phyloP scores from a whole-genome alignment of 1,140 invertebrate genomes.

The Pseudomyrmex cubaensis region DNA sequence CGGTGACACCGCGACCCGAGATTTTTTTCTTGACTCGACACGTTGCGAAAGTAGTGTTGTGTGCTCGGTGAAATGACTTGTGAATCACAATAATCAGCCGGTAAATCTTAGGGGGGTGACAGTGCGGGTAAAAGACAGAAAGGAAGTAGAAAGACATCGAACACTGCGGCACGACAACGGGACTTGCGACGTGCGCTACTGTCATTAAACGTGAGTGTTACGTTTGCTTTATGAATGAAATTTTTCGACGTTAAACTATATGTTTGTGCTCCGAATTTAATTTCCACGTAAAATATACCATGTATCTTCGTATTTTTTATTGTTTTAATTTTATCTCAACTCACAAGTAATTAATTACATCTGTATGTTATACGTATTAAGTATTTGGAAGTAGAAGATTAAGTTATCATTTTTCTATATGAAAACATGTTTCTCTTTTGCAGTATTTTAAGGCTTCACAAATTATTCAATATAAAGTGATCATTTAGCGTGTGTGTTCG shows the following conservation, averaged over 20 bases:
- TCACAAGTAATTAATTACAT: too few relatives aligned
- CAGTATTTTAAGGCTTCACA: too few relatives aligned
- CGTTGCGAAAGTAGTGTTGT: constrained; percentile 31
- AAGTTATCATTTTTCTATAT: too few relatives aligned
- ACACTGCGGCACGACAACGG: constrained; percentile 40
- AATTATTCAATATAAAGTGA: too few relatives aligned
- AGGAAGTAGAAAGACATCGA: neutral
- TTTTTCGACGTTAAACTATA: neutral
- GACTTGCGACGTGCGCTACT: constrained; percentile 25
- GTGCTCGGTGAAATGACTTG: constrained; percentile 48
- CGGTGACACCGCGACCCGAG: neutral
- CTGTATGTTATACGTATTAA: too few relatives aligned
- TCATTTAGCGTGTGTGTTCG: too few relatives aligned
- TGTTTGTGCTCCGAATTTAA: neutral
- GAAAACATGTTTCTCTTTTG: too few relatives aligned
- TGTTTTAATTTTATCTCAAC: neutral
- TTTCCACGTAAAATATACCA: neutral
- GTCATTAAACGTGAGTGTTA: constrained; percentile 65
- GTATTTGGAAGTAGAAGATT: too few relatives aligned
- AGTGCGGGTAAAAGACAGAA: neutral
- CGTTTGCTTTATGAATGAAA: neutral
- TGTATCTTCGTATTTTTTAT: neutral
- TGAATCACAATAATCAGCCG: constrained; percentile 39
- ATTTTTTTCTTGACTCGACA: neutral
- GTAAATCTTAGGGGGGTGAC: constrained; percentile 11